Evolutionary conservation across 2,888 invertebrate species (phyloP), one percentile per base, ranked within the genome.

Genomic region (Coenonympha glycerion): DNA sequence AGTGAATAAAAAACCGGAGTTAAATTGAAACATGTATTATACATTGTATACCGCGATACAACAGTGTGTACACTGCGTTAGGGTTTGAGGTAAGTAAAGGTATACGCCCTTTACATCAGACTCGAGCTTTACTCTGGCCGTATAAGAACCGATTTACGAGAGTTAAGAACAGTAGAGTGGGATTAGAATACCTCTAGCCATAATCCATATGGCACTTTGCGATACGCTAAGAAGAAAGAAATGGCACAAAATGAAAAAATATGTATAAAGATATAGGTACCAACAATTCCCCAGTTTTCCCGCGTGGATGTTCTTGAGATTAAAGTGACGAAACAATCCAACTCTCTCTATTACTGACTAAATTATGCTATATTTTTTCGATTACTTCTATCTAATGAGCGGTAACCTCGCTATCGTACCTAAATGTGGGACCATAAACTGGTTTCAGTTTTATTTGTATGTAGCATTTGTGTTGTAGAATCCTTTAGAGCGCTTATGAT

Each of bases 1-100:
- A 39, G 47, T 39, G 47, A 50, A 47, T 47, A 53, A 50, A 54
- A 50, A 47, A 26, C 37, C 42, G 39, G 44, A 50, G 40, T 47
- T 34, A 40, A 51, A 41, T 51, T 51, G 48, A 51, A 48, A 48
- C 44, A 44, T 51, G 50, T 39, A n/a, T n/a, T n/a, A n/a, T n/a
- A 34, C 47, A 44, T n/a, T n/a, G n/a, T n/a, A n/a, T 50, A 22
- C 40, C 9, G 22, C 30, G 28, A n/a, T 19, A 22, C 24, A 8
- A 18, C 16, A 45, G 26, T 40, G 40, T 39, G 22, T 45, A 16
- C 24, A 40, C 39, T 26, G 18, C 33, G 34, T 19, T 26, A 28
- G 36, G 19, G 13, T 21, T 6, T 15, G 3, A 4, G n/a, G n/a
- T n/a, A 6, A 41, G 6, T 30, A 31, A 31, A 31, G 21, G 30